Percentiles rank a stretch among this genome's conserved stretches.
phyloP scores from a whole-genome alignment of 2,888 invertebrate species.

The Harpalus rubripes region DNA sequence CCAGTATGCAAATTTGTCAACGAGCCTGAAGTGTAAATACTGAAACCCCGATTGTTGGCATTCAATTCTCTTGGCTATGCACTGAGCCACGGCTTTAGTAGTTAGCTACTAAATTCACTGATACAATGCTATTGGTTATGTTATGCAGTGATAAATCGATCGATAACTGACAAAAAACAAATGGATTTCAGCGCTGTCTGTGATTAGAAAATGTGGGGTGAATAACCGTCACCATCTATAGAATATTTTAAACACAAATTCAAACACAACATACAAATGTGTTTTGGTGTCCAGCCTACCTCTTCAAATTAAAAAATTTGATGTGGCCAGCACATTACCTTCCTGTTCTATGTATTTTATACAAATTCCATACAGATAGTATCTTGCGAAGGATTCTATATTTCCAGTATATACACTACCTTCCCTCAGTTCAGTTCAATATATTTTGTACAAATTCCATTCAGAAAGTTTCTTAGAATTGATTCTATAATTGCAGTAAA shows the following conservation, averaged over 20 bases:
- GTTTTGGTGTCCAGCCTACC: too few species aligned
- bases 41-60: slow-evolving; percentile 49
- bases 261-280: background rate
- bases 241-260: background rate
- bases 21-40: slow-evolving; percentile 48
- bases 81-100: slow-evolving; percentile 2
- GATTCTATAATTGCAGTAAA: too few species aligned
- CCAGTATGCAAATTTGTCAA: slow-evolving; percentile 48
- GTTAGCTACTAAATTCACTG: slow-evolving; percentile 19
- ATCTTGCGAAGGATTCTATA: too few species aligned
- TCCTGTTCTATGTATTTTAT: too few species aligned
- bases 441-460: too few species aligned
- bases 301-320: too few species aligned
- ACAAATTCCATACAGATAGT: too few species aligned
- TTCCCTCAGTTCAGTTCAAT: too few species aligned
- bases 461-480: too few species aligned
- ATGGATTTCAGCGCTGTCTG: slow-evolving; percentile 29
- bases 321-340: too few species aligned
- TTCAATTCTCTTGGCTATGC: slow-evolving; percentile 44
- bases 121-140: slow-evolving; percentile 48
- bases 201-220: slow-evolving; percentile 41
- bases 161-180: slow-evolving; percentile 46
- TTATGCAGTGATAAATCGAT: slow-evolving; percentile 47
- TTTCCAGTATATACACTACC: too few species aligned
- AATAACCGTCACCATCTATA: slow-evolving; percentile 12